Base-by-base conservation (phyloP, 2,797 vertebrate genomes). In the Platyrinchus mystaceus region DNA sequence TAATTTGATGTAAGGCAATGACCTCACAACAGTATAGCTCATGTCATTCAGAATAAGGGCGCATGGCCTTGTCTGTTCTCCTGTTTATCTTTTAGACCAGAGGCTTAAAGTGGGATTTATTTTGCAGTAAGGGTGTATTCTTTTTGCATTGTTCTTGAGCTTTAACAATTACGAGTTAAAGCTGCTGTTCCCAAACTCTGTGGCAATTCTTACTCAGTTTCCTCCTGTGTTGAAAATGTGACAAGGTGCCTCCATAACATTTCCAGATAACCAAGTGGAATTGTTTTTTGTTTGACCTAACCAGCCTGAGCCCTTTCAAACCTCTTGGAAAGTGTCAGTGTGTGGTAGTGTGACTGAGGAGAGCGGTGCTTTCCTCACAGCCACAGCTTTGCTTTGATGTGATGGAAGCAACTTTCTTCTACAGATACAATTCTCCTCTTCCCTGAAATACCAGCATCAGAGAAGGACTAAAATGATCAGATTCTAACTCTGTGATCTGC, bases 331-430 rank as follows among this genome's bases (percentile, higher is more conserved):
- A 53, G 44, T 64, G 36, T 73, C 67, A 44, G 59, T 13, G 32
- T n/a, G 26, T 37, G 50, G 46, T 5, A 13, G n/a, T 5, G 22
- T 26, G 55, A 49, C 17, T 22, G 64, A 50, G 55, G 24, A 60
- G 55, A 64, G 49, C 4, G 0, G 12, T 26, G 67, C 63, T 84
- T 56, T 62, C 46, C 58, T 74, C 53, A 28, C 50, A 87, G 47
- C 69, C 90, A 71, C 67, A 85, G 69, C 50, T 78, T 66, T 63
- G 71, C 88, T 84, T 93, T 87, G 83, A 56, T 64, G 80, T 87
- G 94, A 59, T 70, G 52, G 28, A 77, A 90, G 83, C 58, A 95
- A 92, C 95, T 98, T 96, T 95, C 56, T 96, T 59, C 93, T 75
- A 63, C n/a, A 95, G 91, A 26, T 70, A 50, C 12, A 79, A 26